Evolutionary conservation across 1,140 invertebrate genomes (phyloP).

Genomic region (Amphibalanus amphitrite): DNA sequence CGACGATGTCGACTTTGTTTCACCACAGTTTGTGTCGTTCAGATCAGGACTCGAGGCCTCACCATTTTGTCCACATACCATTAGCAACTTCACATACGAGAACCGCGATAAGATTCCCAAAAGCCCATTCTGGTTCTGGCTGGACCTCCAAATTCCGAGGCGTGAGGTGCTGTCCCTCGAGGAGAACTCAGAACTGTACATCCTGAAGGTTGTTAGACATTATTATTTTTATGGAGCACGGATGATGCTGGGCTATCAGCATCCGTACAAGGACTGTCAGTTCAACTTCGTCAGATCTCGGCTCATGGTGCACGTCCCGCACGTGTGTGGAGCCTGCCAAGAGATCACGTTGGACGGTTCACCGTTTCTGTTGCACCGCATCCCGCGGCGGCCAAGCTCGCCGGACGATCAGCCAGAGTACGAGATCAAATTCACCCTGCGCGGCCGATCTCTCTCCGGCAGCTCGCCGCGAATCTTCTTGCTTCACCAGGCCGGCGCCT

Average conservation of each 20-base stretch:
- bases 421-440: background rate
- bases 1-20: background rate
- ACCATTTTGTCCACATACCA: background rate
- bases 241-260: background rate
- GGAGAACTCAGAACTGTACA: background rate
- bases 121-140: background rate
- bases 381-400: background rate
- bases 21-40: background rate
- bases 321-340: background rate
- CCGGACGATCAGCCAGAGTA: background rate
- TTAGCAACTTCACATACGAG: background rate
- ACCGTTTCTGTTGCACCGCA: background rate
- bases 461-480: background rate
- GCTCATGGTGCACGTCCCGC: background rate
- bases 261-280: constrained; percentile 1
- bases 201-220: background rate
- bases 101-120: too few relatives aligned
- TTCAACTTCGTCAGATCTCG: background rate
- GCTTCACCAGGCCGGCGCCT: background rate
- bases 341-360: background rate
- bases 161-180: background rate
- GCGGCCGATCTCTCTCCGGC: background rate
- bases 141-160: background rate
- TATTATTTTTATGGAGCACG: background rate
- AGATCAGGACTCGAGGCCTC: background rate